phyloP scores from a whole-genome alignment of 2,113 vertebrate species.

The Pygathrix nemaeus region DNA sequence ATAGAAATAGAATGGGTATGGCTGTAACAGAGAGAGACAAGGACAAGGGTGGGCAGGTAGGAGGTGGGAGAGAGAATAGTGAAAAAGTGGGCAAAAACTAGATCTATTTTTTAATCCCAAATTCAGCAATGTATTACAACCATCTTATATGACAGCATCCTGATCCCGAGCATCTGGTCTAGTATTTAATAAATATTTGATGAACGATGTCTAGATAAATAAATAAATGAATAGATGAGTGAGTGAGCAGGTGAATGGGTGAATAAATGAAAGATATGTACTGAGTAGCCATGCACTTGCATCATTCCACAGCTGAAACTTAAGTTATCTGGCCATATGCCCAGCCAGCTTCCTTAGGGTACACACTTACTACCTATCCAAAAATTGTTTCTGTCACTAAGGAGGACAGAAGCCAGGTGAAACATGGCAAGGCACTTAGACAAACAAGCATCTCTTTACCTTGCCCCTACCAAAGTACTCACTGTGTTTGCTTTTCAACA shows the following conservation, averaged over 20 bases:
- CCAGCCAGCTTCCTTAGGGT: too few species aligned
- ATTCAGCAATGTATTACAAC: not conserved
- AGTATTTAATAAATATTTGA: not conserved
- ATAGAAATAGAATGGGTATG: not conserved
- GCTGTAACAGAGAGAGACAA: not conserved
- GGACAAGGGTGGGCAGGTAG: rapidly evolving
- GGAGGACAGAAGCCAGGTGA: not conserved
- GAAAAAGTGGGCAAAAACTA: not conserved
- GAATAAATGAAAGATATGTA: not conserved
- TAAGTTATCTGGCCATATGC: not conserved
- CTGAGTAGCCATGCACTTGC: not conserved
- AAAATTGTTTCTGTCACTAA: too few species aligned
- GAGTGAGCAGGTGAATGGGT: not conserved
- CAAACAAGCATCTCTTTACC: not conserved
- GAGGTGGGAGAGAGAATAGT: not conserved
- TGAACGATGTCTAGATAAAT: not conserved
- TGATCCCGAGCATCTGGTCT: too few species aligned
- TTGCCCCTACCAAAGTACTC: not conserved
- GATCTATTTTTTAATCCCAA: not conserved
- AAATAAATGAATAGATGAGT: not conserved
- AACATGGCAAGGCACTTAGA: not conserved
- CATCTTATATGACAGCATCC: not conserved
- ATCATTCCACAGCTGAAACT: not conserved
- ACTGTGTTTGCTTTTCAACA: not conserved
- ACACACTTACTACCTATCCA: not conserved